These are phyloP conservation scores for Crenuchus spilurus DNA, from an alignment of 2,797 vertebrate genomes.

Conservation along the genomic window DNA sequence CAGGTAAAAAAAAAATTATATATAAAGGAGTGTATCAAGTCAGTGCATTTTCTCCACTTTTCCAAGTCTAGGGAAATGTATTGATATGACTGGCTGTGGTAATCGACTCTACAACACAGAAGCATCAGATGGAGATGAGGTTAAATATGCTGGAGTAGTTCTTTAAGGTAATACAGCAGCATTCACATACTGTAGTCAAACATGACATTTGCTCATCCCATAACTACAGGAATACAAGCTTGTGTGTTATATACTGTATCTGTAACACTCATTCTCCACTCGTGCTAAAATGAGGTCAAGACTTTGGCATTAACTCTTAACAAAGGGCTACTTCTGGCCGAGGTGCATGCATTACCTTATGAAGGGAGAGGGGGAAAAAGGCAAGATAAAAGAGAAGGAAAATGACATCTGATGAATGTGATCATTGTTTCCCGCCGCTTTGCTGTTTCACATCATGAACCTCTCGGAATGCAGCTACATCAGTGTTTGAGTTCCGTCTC, in stretches of 20 bases:
- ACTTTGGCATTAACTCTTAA: conserved; percentile 49
- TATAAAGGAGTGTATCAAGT: no score
- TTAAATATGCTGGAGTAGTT: no score
- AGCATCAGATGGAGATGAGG: no score
- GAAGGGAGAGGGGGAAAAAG: conserved; percentile 56
- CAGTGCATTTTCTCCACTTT: no score
- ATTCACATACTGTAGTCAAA: no score
- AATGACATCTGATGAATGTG: conserved; percentile 79
- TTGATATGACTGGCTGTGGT: no score
- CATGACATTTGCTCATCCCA: no score
- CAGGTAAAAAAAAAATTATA: no score
- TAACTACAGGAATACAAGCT: no score
- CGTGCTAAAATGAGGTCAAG: conserved; percentile 59
- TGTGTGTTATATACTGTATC: background rate
- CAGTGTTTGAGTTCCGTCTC: conserved; percentile 74
- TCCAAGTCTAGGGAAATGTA: no score
- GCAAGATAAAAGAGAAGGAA: conserved; percentile 75
- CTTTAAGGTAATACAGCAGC: no score
- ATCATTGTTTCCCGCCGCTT: conserved; percentile 78
- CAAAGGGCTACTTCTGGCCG: conserved; percentile 56
- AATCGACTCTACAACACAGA: no score
- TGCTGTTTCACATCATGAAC: conserved; percentile 84
- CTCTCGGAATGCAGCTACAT: conserved; percentile 77
- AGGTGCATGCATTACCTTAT: conserved; percentile 63
- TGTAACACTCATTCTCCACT: conserved; percentile 42